Base-by-base conservation (phyloP, 2,888 invertebrate genomes). In the Taenaris catops region DNA sequence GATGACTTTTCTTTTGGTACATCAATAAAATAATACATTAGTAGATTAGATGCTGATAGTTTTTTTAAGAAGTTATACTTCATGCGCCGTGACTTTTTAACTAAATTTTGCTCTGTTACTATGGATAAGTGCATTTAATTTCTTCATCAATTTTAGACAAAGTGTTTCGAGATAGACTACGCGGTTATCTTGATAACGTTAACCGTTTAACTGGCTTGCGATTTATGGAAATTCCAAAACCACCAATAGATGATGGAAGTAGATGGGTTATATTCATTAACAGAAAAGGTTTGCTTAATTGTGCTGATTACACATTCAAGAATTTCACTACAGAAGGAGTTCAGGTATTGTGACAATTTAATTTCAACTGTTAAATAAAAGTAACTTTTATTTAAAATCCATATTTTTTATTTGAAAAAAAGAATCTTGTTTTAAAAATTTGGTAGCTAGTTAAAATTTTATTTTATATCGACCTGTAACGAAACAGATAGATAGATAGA, bases 231-330 rank as follows among this genome's bases (percentile, higher is more conserved):
- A 27, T 79, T 16, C 58, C 57, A 0, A 50, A 26, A 9, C 69
- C 75, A 0, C 78, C 79, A 0, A 25, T 33, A 0, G 60, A 66
- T 3, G 46, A 59, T 0, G 34, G 50, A 0, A 53, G 49, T 1
- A 55, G 81, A 52, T 81, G 69, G 67, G 70, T 79, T 1, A 55
- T 79, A 19, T 79, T 81, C 40, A 34, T 72, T 1, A 81, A 81
- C 36, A 64, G 80, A 1, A 55, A 59, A 25, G 67, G 63, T 0
- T 44, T 55, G 2, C 49, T 76, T 3, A 52, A 48, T 2, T 80
- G 80, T 44, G 55, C 46, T 31, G 78, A 76, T 34, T 61, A 74
- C 31, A 50, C 59, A 2, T 51, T 55, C 5, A 44, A 43, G 1
- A 58, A 65, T 9, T 72, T 72, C 9, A 73, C 68, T 0, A 64